Evolutionary conservation across 2,797 vertebrate species (phyloP).

Genomic region (Sebastes wilsoni): DNA sequence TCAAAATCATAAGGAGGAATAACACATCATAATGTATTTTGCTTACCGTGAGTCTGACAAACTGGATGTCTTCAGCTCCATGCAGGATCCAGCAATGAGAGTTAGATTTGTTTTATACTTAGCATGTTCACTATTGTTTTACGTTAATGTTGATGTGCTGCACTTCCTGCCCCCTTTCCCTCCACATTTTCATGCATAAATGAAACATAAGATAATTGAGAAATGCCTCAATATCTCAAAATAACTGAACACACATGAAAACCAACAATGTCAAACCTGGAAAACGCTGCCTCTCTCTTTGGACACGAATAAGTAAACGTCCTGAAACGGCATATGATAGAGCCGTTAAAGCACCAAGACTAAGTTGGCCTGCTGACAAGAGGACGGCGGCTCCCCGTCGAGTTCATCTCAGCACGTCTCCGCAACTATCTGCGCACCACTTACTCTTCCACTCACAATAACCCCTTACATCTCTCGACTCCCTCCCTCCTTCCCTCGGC

Average conservation of each 20-base stretch:
- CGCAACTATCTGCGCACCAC: slow-evolving; percentile 69
- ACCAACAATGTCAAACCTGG: neutral
- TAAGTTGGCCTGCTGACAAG: slow-evolving; percentile 71
- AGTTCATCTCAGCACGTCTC: slow-evolving; percentile 71
- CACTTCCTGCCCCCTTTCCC: neutral
- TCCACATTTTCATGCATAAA: neutral
- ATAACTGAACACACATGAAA: neutral
- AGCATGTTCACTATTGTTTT: neutral
- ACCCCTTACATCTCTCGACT: slow-evolving; percentile 52
- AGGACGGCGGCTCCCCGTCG: slow-evolving; percentile 55
- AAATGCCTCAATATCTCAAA: neutral
- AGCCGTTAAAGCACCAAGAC: slow-evolving; percentile 64
- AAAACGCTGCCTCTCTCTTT: neutral
- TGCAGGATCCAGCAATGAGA: neutral
- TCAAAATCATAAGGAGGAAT: neutral
- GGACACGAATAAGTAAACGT: slow-evolving; percentile 1
- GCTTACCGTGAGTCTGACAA: neutral
- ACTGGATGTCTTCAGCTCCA: neutral
- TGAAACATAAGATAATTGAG: neutral
- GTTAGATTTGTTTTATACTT: neutral
- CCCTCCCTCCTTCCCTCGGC: slow-evolving; percentile 34
- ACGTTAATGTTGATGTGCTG: neutral
- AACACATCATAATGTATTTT: neutral
- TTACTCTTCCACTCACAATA: slow-evolving; percentile 69
- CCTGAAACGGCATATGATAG: slow-evolving; percentile 53